Evolutionary conservation across 37 sponge, comb jelly and placozoan species (phyloP).

Genomic region (Spongia lamella): DNA sequence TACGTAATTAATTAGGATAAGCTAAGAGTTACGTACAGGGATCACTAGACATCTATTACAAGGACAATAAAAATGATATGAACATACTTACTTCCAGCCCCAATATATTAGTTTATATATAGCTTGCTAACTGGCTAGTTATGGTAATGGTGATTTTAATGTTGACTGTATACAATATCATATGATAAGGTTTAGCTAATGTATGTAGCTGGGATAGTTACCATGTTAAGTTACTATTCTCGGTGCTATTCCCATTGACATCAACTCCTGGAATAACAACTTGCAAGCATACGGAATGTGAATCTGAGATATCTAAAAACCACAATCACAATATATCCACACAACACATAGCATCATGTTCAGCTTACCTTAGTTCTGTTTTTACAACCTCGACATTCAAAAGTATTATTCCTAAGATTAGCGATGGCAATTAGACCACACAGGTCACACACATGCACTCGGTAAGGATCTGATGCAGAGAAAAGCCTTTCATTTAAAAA

Average conservation of each 20-base stretch:
- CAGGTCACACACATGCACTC: constrained; percentile 91
- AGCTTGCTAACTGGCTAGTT: too few relatives aligned
- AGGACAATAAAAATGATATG: too few relatives aligned
- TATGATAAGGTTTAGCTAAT: too few relatives aligned
- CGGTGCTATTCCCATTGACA: constrained; percentile 98
- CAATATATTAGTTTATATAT: too few relatives aligned
- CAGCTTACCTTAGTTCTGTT: constrained; percentile 91
- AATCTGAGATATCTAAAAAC: constrained; percentile 88
- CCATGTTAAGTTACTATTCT: constrained; percentile 98
- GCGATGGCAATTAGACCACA: constrained; percentile 98
- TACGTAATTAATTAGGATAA: too few relatives aligned
- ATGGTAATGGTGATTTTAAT: too few relatives aligned
- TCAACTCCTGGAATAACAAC: constrained; percentile 97
- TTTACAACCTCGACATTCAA: constrained; percentile 96
- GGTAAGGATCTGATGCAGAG: constrained; percentile 93
- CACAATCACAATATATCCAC: not conserved
- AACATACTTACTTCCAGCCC: too few relatives aligned
- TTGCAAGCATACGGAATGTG: constrained; percentile 98
- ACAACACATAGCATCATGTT: not conserved
- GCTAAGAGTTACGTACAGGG: too few relatives aligned
- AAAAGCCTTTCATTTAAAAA: constrained; percentile 96
- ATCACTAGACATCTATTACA: too few relatives aligned
- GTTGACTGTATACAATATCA: too few relatives aligned
- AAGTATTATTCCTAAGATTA: constrained; percentile 88
- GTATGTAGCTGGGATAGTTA: too few relatives aligned